Evolutionary conservation across 2,888 invertebrate species (phyloP).

Genomic region (Hecatera dysodea): DNA sequence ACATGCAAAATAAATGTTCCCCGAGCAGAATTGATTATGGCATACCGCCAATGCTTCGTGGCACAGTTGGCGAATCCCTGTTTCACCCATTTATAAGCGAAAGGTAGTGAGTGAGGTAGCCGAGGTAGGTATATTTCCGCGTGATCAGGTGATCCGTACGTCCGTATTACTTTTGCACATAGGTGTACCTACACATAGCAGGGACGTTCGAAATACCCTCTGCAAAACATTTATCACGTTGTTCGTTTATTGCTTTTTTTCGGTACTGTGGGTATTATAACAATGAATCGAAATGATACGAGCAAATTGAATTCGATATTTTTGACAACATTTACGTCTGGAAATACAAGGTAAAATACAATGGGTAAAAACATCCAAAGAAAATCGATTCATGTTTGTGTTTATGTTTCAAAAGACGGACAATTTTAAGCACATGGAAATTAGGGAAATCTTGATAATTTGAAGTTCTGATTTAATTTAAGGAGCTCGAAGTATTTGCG

Average conservation of each 20-base stretch:
- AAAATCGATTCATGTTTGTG: conserved; percentile 1
- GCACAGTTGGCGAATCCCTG: conserved; percentile 66
- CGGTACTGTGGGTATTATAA: conserved; percentile 19
- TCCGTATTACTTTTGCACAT: conserved; percentile 42
- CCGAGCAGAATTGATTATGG: conserved; percentile 70
- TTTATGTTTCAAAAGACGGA: conserved; percentile 30
- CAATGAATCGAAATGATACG: conserved; percentile 30
- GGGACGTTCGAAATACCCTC: conserved; percentile 29
- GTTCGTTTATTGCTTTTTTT: conserved; percentile 52
- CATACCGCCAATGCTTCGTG: conserved; percentile 66
- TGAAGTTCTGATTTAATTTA: conserved; percentile 51
- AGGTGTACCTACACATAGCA: conserved; percentile 39
- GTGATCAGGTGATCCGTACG: conserved; percentile 51
- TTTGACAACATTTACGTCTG: conserved; percentile 3
- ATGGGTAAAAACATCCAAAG: background rate
- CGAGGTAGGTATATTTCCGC: conserved; percentile 53
- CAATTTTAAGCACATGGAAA: conserved; percentile 21
- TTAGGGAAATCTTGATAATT: conserved; percentile 26
- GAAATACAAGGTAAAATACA: background rate
- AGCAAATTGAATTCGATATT: conserved; percentile 29
- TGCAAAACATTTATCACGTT: conserved; percentile 48
- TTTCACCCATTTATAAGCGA: conserved; percentile 60
- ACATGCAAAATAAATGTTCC: conserved; percentile 60
- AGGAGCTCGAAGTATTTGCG: conserved; percentile 34
- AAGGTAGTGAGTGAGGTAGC: conserved; percentile 38